Evolutionary conservation across 2,113 vertebrate genomes (phyloP).

Genomic region (Macrotus californicus): DNA sequence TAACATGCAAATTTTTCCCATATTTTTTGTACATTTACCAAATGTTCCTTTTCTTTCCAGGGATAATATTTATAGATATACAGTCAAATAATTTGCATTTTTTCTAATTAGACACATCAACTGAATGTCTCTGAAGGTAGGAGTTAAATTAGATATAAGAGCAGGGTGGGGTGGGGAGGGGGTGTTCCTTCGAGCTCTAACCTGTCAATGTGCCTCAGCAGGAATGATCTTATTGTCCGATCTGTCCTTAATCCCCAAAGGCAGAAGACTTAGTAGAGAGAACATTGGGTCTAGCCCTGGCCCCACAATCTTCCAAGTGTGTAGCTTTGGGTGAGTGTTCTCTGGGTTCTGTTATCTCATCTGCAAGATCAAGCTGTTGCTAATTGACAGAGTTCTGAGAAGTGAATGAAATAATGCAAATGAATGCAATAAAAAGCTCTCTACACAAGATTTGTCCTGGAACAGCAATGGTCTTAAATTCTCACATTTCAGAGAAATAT

Average conservation of each 20-base stretch:
- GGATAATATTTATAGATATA: constrained; percentile 38
- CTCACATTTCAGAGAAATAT: constrained; percentile 60
- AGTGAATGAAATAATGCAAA: constrained; percentile 55
- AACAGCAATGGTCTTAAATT: constrained; percentile 50
- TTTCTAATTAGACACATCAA: background rate
- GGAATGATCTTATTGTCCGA: background rate
- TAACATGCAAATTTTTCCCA: background rate
- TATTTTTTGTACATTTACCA: constrained; percentile 41
- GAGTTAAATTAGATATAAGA: background rate
- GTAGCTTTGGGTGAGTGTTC: background rate
- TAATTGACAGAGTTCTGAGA: constrained; percentile 58
- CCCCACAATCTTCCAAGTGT: background rate
- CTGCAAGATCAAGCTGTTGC: constrained; percentile 35
- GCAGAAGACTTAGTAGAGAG: background rate
- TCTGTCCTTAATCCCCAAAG: background rate
- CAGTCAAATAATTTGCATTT: constrained; percentile 13
- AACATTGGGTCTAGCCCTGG: background rate
- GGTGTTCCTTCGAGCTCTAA: background rate
- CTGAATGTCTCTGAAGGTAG: background rate
- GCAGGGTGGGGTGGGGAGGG: background rate
- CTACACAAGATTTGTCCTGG: constrained; percentile 34
- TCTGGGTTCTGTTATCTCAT: constrained; percentile 28
- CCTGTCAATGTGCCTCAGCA: background rate
- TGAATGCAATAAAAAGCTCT: constrained; percentile 56
- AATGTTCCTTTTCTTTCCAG: constrained; percentile 51